phyloP scores from a whole-genome alignment of 1,140 invertebrate genomes.

The Meloidogyne chitwoodi region DNA sequence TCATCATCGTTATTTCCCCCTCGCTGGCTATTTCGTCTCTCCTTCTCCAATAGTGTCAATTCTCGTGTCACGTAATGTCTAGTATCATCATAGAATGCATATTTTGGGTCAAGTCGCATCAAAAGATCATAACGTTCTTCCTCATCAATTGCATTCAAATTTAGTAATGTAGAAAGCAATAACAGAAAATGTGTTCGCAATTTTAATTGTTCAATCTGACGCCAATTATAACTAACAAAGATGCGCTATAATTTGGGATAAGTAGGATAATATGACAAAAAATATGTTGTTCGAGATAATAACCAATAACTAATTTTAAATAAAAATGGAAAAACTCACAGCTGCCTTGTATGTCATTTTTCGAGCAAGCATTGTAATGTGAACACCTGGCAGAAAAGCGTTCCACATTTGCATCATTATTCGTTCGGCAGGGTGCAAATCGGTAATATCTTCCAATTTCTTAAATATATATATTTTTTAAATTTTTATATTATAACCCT shows the following conservation, averaged over 20 bases:
- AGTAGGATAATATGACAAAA: not conserved
- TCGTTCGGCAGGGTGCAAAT: conserved; percentile 22
- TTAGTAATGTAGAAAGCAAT: conserved; percentile 13
- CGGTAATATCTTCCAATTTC: conserved; percentile 26
- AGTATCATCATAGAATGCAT: conserved; percentile 3
- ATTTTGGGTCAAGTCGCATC: conserved; percentile 18
- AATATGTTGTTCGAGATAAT: not conserved
- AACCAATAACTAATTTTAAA: too few relatives aligned
- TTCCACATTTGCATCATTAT: conserved; percentile 34
- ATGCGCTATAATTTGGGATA: conserved; percentile 12
- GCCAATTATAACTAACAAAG: conserved; percentile 15
- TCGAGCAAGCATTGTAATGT: conserved; percentile 24
- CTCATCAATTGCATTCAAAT: conserved; percentile 13
- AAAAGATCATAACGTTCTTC: conserved; percentile 29
- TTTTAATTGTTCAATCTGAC: not conserved
- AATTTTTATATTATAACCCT: conserved; percentile 14
- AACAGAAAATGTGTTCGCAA: conserved; percentile 26
- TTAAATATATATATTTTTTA: conserved; percentile 15
- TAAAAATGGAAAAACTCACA: not conserved
- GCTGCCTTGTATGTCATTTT: conserved; percentile 28
- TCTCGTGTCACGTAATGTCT: conserved; percentile 18
- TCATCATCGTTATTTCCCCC: not conserved
- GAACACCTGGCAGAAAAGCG: conserved; percentile 22
- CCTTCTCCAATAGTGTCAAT: conserved; percentile 4
- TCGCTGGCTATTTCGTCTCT: not conserved